Conservation (phyloP, 2,113 vertebrate genomes). For the Megaceryle torquata region DNA sequence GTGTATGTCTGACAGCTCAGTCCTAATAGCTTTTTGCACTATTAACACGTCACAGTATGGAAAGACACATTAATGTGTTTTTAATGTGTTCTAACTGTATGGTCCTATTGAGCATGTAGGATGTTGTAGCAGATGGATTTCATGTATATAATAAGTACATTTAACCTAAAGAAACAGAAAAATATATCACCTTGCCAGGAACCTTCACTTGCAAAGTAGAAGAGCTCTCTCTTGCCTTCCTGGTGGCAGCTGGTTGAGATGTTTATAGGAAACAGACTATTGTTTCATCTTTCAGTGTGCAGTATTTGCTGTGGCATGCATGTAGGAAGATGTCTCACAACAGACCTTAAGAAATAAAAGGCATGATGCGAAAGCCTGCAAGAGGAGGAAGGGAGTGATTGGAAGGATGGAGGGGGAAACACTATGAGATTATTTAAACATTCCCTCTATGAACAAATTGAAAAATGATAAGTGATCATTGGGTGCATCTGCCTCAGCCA, state of each 20-base stretch:
- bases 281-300: background rate
- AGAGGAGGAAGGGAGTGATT: background rate
- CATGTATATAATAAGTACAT: background rate
- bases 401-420: background rate
- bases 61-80: slow-evolving; percentile 30
- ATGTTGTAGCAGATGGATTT: slow-evolving; percentile 6
- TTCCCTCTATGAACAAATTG: background rate
- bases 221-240: background rate
- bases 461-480: background rate
- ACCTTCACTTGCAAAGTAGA: background rate
- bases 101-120: background rate
- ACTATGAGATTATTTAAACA: background rate
- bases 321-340: background rate
- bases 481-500: background rate
- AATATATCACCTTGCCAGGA: background rate
- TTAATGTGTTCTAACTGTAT: slow-evolving; percentile 28
- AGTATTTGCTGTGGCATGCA: background rate
- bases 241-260: background rate
- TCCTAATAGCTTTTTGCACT: slow-evolving; percentile 19
- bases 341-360: background rate
- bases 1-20: background rate
- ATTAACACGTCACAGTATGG: background rate
- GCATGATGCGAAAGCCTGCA: background rate
- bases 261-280: background rate
- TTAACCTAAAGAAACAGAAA: background rate